Percentiles rank a stretch among this genome's conserved stretches.
Conservation (phyloP, 2,113 vertebrate genomes). For the Sus scrofa region T2T-Sscrofa CM000825.6:68450501-68451000, state of each 20-base stretch:
- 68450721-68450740: rapidly evolving
- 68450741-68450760: not conserved
- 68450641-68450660: not conserved
- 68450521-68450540: too few relatives aligned
- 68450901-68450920: not conserved
- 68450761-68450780: not conserved
- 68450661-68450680: rapidly evolving
- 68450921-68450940: not conserved
- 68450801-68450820: not conserved
- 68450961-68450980: not conserved
- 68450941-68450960: not conserved
- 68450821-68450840: rapidly evolving
- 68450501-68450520: too few relatives aligned
- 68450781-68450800: not conserved
- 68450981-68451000: not conserved
- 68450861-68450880: not conserved
- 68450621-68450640: rapidly evolving
- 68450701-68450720: too few relatives aligned
- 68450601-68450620: rapidly evolving
- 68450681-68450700: too few relatives aligned
- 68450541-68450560: not conserved
- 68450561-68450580: not conserved
- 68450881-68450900: not conserved
- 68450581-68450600: not conserved
- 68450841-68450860: not conserved